phyloP scores from a whole-genome alignment of 2,888 invertebrate genomes.

The Pollenia angustigena region DNA sequence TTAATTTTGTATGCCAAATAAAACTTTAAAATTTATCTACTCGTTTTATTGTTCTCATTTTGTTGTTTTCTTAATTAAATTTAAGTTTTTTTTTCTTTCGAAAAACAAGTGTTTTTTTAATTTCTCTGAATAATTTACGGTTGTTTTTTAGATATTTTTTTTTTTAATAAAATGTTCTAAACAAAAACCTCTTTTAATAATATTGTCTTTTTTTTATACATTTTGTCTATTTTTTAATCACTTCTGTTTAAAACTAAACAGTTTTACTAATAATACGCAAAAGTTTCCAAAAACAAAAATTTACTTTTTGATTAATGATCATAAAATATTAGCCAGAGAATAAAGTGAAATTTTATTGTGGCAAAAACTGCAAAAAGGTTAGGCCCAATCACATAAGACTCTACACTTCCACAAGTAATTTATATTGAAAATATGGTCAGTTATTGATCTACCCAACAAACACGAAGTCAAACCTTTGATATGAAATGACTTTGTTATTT shows the following conservation, averaged over 20 bases:
- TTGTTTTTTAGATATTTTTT: neutral
- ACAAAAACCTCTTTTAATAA: conserved; percentile 14
- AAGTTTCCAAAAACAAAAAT: neutral
- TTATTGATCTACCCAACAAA: too few relatives aligned
- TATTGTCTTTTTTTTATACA: conserved; percentile 1
- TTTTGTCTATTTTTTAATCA: neutral
- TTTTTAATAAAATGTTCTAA: neutral
- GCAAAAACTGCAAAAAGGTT: too few relatives aligned
- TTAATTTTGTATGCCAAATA: conserved; percentile 35
- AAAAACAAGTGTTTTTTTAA: conserved; percentile 36
- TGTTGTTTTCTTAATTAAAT: conserved; percentile 7
- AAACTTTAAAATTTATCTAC: neutral
- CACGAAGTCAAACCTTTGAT: too few relatives aligned
- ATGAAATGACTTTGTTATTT: too few relatives aligned
- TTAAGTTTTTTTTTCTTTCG: conserved; percentile 1
- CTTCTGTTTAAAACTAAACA: conserved; percentile 5
- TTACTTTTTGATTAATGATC: conserved; percentile 32
- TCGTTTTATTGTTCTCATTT: neutral
- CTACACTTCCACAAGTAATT: too few relatives aligned
- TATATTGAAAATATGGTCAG: too few relatives aligned
- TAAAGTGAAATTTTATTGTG: conserved; percentile 53
- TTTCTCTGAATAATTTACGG: conserved; percentile 18
- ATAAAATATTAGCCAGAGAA: conserved; percentile 17
- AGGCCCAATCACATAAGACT: too few relatives aligned
- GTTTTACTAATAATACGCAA: neutral